Base-by-base conservation (phyloP, 1,140 invertebrate species). In the Stegodyphus mimosarum region DNA sequence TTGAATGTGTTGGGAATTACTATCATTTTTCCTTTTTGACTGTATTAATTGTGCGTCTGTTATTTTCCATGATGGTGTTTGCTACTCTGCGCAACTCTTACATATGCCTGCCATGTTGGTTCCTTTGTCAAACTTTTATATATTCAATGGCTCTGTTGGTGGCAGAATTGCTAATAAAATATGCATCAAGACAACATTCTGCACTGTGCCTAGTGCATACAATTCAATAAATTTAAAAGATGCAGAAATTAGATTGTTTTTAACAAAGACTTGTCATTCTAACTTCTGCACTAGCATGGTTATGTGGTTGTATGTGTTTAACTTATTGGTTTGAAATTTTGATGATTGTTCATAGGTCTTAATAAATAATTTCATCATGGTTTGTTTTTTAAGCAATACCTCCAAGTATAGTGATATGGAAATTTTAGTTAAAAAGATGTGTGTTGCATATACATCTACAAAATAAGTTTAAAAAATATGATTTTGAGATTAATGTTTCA, bases 221-320 rank as follows among this genome's bases (percentile, higher is more conserved):
- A 60, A 49, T 18, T 60, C 18, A 75, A 49, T 33, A 33, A 33
- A 33, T 64, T 77, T 51, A 66, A 50, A 66, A 13, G 48, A 64
- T 50, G 66, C 52, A 80, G 52, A 71, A 80, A 33, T 50, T 60
- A 69, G 77, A 60, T 67, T 60, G 51, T 60, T 80, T 71, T 71
- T 80, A 69, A 71, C 52, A 80, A 49, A 71, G 18, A 69, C 48
- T 48, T 50, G 66, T 52, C 51, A 53, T 69, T 70, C 63, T 69
- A 71, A 71, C 77, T 80, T 67, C 77, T 71, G 64, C 77, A 67
- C 74, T 60, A 64, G 53, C 18, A 53, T 75, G 52, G 55, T 79
- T 69, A 50, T 79, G 76, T 67, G 76, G 49, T 17, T 55, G 55
- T 69, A 70, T 52, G 18, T 53, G 17, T 51, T 73, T 55, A 52